Evolutionary conservation across 2,888 invertebrate genomes (phyloP).

Genomic region (Pardosa pseudoannulata): DNA sequence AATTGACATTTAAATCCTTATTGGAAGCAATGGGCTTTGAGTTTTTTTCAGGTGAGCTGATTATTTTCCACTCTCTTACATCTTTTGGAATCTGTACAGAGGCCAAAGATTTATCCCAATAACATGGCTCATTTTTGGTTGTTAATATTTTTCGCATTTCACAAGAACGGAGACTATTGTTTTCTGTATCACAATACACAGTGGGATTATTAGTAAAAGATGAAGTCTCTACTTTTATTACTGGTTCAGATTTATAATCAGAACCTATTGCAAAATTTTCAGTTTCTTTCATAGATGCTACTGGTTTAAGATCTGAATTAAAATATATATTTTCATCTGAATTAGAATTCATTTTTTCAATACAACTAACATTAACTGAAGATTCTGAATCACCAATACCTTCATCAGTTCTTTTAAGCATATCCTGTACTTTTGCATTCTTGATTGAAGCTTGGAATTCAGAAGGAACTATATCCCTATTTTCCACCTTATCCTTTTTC

Average conservation of each 20-base stretch:
- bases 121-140: not conserved
- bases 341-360: not conserved
- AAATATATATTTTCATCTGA: not conserved
- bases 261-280: not conserved
- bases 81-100: conserved; percentile 61
- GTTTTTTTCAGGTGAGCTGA: conserved; percentile 32
- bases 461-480: not conserved
- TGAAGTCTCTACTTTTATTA: not conserved
- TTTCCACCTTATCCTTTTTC: conserved; percentile 43
- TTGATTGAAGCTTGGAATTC: not conserved
- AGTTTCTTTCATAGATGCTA: not conserved
- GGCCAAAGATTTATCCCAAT: conserved; percentile 23
- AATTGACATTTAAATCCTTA: not conserved
- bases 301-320: not conserved
- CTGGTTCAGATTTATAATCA: not conserved
- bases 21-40: not conserved
- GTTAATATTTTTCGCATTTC: conserved; percentile 24
- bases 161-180: not conserved
- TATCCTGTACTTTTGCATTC: not conserved
- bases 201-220: not conserved
- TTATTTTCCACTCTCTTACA: conserved; percentile 66
- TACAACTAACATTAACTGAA: too few species aligned
- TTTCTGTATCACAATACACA: not conserved
- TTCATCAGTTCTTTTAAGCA: not conserved
- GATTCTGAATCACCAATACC: not conserved